Percentiles rank a stretch among this genome's conserved stretches.
Evolutionary conservation across 2,888 invertebrate genomes (phyloP).

Genomic region (Elysia crispata): DNA sequence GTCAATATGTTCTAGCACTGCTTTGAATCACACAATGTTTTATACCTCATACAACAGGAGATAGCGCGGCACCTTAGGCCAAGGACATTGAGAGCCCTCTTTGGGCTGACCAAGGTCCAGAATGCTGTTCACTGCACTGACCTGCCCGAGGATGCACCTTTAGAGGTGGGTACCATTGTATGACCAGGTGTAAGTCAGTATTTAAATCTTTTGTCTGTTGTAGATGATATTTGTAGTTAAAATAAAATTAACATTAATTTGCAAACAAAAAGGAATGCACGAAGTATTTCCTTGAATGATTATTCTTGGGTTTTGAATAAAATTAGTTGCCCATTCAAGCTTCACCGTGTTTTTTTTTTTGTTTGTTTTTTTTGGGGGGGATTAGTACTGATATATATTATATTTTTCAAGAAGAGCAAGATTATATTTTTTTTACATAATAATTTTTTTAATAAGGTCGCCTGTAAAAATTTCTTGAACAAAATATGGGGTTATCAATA

Average conservation of each 20-base stretch:
- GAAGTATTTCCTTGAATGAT: background rate
- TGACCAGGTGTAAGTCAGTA: background rate
- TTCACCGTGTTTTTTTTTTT: too few species aligned
- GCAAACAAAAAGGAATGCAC: background rate
- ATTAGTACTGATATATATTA: too few species aligned
- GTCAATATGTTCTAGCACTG: too few species aligned
- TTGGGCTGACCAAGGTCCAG: conserved; percentile 88
- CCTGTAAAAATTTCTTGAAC: too few species aligned
- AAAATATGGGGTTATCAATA: too few species aligned
- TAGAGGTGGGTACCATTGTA: conserved; percentile 85
- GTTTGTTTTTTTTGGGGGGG: too few species aligned
- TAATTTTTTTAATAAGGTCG: too few species aligned
- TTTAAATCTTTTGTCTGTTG: background rate
- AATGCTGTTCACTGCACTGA: conserved; percentile 97
- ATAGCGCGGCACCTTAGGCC: conserved; percentile 91
- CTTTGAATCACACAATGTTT: too few species aligned
- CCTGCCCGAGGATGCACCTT: conserved; percentile 88
- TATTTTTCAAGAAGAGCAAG: too few species aligned
- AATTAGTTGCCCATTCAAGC: too few species aligned
- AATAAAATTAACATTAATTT: background rate
- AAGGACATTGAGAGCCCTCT: conserved; percentile 88
- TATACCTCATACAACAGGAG: conserved; percentile 82
- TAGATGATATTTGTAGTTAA: background rate
- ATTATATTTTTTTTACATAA: too few species aligned
- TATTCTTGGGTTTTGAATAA: too few species aligned